Evolutionary conservation across 2,888 invertebrate species (phyloP).

Genomic region (Drosophila eohydei): DNA sequence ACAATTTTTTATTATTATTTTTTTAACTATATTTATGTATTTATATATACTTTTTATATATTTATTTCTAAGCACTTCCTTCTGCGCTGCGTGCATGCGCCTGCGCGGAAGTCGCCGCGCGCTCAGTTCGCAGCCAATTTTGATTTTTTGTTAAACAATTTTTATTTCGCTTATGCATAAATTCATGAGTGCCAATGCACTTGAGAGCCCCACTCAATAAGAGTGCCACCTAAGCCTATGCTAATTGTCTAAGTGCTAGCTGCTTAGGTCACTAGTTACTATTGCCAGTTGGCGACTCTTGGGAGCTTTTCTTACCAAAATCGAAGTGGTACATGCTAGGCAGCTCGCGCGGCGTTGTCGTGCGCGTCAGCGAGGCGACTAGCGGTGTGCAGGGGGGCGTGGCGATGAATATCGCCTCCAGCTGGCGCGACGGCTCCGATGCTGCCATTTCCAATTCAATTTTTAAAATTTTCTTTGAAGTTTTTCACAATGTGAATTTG

Average conservation of each 20-base stretch:
- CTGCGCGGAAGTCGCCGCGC: slow-evolving; percentile 64
- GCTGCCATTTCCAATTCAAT: slow-evolving; percentile 49
- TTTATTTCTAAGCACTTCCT: slow-evolving; percentile 41
- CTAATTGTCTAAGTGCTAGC: slow-evolving; percentile 24
- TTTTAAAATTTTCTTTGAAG: not conserved
- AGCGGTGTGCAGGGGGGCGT: slow-evolving; percentile 65
- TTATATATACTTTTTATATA: slow-evolving; percentile 3
- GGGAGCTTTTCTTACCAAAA: slow-evolving; percentile 63
- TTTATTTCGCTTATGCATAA: slow-evolving; percentile 18
- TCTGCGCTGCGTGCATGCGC: slow-evolving; percentile 41
- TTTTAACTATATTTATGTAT: slow-evolving; percentile 8
- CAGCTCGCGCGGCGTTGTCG: slow-evolving; percentile 77
- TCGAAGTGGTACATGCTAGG: slow-evolving; percentile 81
- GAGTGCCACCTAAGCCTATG: slow-evolving; percentile 28
- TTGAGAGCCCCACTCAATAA: slow-evolving; percentile 37
- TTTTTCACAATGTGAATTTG: slow-evolving; percentile 28
- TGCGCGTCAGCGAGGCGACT: slow-evolving; percentile 59
- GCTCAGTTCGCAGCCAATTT: slow-evolving; percentile 22
- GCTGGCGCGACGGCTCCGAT: slow-evolving; percentile 54
- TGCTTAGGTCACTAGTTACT: slow-evolving; percentile 11
- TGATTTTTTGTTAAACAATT: slow-evolving; percentile 20
- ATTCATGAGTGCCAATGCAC: slow-evolving; percentile 44
- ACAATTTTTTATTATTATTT: not conserved
- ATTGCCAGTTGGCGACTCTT: slow-evolving; percentile 9
- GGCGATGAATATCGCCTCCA: slow-evolving; percentile 68